Conservation (phyloP, 2,113 vertebrate species). For the Paedocypris sp. region DNA sequence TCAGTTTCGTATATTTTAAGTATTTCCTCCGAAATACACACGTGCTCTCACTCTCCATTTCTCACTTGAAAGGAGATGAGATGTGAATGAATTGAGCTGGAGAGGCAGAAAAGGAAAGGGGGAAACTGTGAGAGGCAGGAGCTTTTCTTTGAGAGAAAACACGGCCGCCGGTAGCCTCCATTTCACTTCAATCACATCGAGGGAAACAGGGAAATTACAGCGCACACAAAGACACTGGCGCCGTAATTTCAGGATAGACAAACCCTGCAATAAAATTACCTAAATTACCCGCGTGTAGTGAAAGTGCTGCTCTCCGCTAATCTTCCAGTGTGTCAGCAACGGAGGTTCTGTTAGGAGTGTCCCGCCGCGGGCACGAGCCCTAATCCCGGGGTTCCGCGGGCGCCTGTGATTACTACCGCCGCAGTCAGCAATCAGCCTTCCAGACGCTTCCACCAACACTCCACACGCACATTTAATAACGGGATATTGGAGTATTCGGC, state of each 20-base stretch:
- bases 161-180: conserved; percentile 41
- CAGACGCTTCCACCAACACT: not conserved
- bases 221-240: conserved; percentile 61
- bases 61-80: conserved; percentile 25
- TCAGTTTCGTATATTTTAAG: not conserved
- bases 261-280: conserved; percentile 67
- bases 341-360: conserved; percentile 25
- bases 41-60: conserved; percentile 17
- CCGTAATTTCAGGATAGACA: conserved; percentile 60
- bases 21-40: not conserved
- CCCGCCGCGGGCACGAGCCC: conserved; percentile 4
- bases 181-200: conserved; percentile 58
- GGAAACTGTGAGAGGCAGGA: conserved; percentile 11
- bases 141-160: conserved; percentile 41
- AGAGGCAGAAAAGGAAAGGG: conserved; percentile 1
- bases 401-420: conserved; percentile 26
- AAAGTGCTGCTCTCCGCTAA: conserved; percentile 63
- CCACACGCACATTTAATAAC: no score
- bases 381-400: conserved; percentile 22
- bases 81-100: conserved; percentile 5
- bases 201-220: conserved; percentile 68
- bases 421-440: conserved; percentile 21
- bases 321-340: conserved; percentile 46
- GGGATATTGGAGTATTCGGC: no score
- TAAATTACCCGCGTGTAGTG: conserved; percentile 61